A percentile compares a stretch with the other conserved stretches of the same genome.
phyloP scores from a whole-genome alignment of 2,113 vertebrate genomes.

The Hippoglossus stenolepis region DNA sequence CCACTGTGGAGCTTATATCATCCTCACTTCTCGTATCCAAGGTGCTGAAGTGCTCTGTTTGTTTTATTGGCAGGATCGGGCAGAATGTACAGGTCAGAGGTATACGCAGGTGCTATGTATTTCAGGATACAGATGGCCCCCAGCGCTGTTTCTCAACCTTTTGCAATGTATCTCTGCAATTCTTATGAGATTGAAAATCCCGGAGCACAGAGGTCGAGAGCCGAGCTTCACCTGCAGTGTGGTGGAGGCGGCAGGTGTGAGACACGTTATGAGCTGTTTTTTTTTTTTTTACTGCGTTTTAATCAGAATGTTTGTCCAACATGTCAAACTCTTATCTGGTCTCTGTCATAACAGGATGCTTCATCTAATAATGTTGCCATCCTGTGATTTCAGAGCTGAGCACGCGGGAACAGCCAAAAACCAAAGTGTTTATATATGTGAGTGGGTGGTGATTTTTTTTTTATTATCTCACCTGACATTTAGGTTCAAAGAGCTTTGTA shows the following conservation, averaged over 20 bases:
- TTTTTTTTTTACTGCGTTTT: conserved; percentile 14
- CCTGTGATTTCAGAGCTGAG: conserved; percentile 9
- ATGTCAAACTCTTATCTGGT: neutral
- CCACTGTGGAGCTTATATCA: neutral
- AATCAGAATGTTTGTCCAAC: conserved; percentile 3
- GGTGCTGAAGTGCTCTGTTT: conserved; percentile 20
- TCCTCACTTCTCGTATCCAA: neutral
- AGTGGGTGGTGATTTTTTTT: conserved; percentile 29
- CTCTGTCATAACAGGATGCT: neutral
- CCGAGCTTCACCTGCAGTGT: conserved; percentile 23
- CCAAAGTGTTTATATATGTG: conserved; percentile 38
- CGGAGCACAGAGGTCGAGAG: conserved; percentile 27
- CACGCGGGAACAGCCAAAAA: conserved; percentile 23
- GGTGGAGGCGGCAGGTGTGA: conserved; percentile 42
- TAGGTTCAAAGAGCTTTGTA: neutral
- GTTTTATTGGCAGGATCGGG: conserved; percentile 18
- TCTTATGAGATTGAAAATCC: conserved; percentile 28
- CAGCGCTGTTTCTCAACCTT: conserved; percentile 37
- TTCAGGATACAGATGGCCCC: conserved; percentile 34
- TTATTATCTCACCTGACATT: no score
- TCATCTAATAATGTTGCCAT: conserved; percentile 1
- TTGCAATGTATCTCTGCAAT: conserved; percentile 29
- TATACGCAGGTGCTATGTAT: conserved; percentile 25
- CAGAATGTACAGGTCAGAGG: conserved; percentile 21
- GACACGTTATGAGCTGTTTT: neutral